These are phyloP conservation scores for Macrotis lagotis DNA, from an alignment of 2,113 vertebrate genomes.

Conservation along the genomic window DNA sequence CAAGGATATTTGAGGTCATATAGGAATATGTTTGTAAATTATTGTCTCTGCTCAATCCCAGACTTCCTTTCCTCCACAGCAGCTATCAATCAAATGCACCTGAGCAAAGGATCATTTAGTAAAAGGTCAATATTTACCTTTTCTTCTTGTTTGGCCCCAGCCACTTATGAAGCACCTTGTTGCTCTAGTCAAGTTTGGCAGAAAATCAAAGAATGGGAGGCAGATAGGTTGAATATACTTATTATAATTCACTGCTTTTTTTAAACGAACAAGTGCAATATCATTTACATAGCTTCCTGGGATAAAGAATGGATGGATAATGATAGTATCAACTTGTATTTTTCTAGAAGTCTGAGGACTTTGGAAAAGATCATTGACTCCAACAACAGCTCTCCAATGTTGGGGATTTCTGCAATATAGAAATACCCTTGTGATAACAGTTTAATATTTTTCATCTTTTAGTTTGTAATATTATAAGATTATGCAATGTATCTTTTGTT, in stretches of 20 bases:
- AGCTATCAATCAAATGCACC: not conserved
- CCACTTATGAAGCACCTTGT: constrained; percentile 78
- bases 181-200: not conserved
- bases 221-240: constrained; percentile 79
- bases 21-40: not conserved
- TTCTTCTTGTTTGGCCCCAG: constrained; percentile 78
- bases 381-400: constrained; percentile 79
- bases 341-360: not conserved
- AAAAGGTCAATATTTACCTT: constrained; percentile 70
- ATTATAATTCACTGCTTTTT: constrained; percentile 54
- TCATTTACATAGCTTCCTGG: constrained; percentile 71
- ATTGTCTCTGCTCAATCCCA: not conserved
- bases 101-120: not conserved
- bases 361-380: constrained; percentile 49
- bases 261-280: constrained; percentile 74
- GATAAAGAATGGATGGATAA: constrained; percentile 65
- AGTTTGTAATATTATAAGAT: not conserved
- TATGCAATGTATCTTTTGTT: not conserved
- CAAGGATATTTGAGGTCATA: not conserved
- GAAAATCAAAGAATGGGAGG: constrained; percentile 66
- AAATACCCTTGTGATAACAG: not conserved
- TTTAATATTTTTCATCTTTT: not conserved
- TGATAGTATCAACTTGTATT: constrained; percentile 63
- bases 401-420: constrained; percentile 72
- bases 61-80: not conserved